A percentile compares a stretch with the other conserved stretches of the same genome.
Conservation (phyloP, 2,113 vertebrate genomes). For the Megaceryle maxima region DNA sequence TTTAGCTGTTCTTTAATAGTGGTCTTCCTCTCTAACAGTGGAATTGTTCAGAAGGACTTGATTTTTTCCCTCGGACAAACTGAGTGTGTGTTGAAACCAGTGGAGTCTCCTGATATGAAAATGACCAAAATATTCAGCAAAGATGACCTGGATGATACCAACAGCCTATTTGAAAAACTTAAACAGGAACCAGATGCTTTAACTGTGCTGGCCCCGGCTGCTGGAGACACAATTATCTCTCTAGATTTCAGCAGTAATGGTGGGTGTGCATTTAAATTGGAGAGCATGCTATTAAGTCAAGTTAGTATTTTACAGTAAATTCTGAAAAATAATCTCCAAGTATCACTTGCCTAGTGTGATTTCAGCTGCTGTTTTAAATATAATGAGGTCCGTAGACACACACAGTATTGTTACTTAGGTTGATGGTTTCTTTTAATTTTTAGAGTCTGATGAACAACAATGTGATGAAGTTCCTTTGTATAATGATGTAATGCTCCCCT, state of each 20-base stretch:
- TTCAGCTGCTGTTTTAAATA: slow-evolving; percentile 7
- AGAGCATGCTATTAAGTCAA: neutral
- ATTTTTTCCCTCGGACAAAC: slow-evolving; percentile 96
- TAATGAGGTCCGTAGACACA: slow-evolving; percentile 35
- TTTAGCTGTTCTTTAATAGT: neutral
- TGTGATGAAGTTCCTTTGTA: slow-evolving; percentile 90
- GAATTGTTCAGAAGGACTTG: slow-evolving; percentile 89
- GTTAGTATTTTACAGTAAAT: neutral
- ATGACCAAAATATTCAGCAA: slow-evolving; percentile 83
- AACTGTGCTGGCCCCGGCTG: slow-evolving; percentile 89
- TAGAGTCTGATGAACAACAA: slow-evolving; percentile 86
- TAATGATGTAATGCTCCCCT: slow-evolving; percentile 96
- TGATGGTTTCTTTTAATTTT: slow-evolving; percentile 70
- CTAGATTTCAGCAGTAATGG: slow-evolving; percentile 90
- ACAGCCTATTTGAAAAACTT: slow-evolving; percentile 87
- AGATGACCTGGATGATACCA: slow-evolving; percentile 70
- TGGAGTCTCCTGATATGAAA: slow-evolving; percentile 80
- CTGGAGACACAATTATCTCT: slow-evolving; percentile 91
- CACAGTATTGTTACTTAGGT: slow-evolving; percentile 46
- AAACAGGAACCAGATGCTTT: slow-evolving; percentile 92
- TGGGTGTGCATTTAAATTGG: slow-evolving; percentile 68
- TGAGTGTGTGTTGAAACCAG: slow-evolving; percentile 78
- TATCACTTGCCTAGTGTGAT: neutral
- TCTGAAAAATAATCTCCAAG: neutral
- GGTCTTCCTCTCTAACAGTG: slow-evolving; percentile 75